Percentiles rank a stretch among this genome's conserved stretches.
Conservation (phyloP, 2,797 vertebrate species). For the Austrolebias charrua region DNA sequence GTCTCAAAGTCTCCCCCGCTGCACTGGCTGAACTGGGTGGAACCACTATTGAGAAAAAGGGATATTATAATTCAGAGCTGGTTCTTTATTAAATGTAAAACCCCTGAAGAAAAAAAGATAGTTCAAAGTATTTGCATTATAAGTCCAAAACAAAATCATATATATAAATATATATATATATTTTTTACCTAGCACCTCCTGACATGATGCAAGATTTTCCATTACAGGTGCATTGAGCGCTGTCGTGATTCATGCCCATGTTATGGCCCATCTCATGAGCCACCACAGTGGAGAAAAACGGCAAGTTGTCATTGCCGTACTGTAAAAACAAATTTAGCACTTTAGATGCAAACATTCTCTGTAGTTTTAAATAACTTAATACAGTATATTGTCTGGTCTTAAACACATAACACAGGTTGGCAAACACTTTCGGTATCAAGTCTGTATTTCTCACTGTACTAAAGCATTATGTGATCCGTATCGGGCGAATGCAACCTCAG, state of each 20-base stretch:
- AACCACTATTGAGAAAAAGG: conserved; percentile 67
- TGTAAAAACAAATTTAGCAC: conserved; percentile 47
- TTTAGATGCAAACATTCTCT: conserved; percentile 8
- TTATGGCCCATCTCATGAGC: conserved; percentile 92
- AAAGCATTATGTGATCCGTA: background rate
- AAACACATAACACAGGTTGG: background rate
- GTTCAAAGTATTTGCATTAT: too few relatives aligned
- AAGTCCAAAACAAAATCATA: background rate
- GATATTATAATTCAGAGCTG: too few relatives aligned
- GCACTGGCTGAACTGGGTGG: conserved; percentile 82
- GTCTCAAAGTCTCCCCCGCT: conserved; percentile 82
- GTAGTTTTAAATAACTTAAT: background rate
- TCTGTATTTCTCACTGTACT: background rate
- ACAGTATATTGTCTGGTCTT: background rate
- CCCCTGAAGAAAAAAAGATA: too few relatives aligned
- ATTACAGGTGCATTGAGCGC: conserved; percentile 49
- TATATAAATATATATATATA: too few relatives aligned
- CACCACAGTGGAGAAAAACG: conserved; percentile 76
- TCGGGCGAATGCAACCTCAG: background rate
- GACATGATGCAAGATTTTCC: conserved; percentile 80
- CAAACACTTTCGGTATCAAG: background rate
- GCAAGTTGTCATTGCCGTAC: conserved; percentile 48
- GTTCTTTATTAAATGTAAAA: too few relatives aligned
- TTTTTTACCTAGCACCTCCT: conserved; percentile 66
- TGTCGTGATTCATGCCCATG: conserved; percentile 87